These are phyloP conservation scores for Sebastes aleutianus DNA, from an alignment of 2,797 vertebrate genomes.

Conservation along the genomic window DNA sequence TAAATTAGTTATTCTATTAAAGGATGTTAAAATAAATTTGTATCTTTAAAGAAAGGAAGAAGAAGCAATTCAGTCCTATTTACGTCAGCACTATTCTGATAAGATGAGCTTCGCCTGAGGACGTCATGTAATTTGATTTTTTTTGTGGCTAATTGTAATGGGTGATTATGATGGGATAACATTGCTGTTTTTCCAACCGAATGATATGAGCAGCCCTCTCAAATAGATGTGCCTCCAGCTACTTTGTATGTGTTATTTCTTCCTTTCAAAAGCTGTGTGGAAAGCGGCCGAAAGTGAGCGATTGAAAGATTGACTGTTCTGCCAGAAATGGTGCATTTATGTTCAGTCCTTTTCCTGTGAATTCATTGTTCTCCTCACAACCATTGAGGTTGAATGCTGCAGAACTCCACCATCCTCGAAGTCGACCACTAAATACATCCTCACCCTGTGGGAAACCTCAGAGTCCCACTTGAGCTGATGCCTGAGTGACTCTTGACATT, in stretches of 20 bases:
- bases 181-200: background rate
- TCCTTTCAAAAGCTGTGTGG: background rate
- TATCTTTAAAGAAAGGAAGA: background rate
- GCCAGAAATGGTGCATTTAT: background rate
- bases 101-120: background rate
- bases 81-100: background rate
- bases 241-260: background rate
- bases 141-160: background rate
- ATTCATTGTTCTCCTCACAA: background rate
- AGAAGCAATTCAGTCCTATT: background rate
- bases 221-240: background rate
- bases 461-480: conserved; percentile 21
- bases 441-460: conserved; percentile 27
- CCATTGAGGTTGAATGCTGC: background rate
- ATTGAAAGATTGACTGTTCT: background rate
- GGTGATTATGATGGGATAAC: background rate
- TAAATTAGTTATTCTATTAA: background rate
- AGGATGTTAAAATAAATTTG: background rate
- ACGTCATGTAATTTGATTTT: background rate
- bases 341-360: background rate
- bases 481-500: conserved; percentile 37
- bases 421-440: background rate
- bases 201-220: background rate
- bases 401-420: background rate
- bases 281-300: background rate